Conservation (phyloP, 2,113 vertebrate species). For the Colossoma macropomum region DNA sequence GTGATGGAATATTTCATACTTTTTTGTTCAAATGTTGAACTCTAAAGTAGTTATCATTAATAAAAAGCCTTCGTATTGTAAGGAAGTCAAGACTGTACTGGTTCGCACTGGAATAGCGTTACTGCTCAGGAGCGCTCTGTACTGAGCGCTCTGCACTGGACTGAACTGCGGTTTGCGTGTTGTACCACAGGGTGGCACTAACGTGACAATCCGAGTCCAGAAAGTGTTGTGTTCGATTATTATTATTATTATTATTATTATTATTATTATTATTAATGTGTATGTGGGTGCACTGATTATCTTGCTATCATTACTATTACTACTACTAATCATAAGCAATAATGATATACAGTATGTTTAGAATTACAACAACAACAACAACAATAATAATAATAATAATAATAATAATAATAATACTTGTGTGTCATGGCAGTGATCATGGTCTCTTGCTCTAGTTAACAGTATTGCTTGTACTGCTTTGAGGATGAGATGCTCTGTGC, state of each 20-base stretch:
- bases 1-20: no score
- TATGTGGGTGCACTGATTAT: neutral
- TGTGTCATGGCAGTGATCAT: conserved; percentile 43
- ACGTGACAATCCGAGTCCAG: neutral
- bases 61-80: no score
- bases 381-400: neutral
- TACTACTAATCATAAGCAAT: no score
- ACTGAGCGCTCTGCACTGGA: neutral
- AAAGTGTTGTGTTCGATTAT: conserved; percentile 63
- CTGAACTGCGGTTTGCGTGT: conserved; percentile 15
- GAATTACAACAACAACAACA: neutral
- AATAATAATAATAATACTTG: conserved; percentile 51
- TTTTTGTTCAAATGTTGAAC: no score
- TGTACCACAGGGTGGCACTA: conserved; percentile 49
- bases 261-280: neutral
- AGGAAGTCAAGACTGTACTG: no score
- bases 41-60: no score
- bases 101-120: neutral
- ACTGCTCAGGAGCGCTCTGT: neutral
- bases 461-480: no score
- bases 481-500: no score
- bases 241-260: conserved; percentile 65
- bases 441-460: no score
- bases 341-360: no score
- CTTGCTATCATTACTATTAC: no score